Evolutionary conservation across 1,140 invertebrate species (phyloP), one percentile per base, ranked within the genome.

Genomic region (Chrysomallon squamiferum): DNA sequence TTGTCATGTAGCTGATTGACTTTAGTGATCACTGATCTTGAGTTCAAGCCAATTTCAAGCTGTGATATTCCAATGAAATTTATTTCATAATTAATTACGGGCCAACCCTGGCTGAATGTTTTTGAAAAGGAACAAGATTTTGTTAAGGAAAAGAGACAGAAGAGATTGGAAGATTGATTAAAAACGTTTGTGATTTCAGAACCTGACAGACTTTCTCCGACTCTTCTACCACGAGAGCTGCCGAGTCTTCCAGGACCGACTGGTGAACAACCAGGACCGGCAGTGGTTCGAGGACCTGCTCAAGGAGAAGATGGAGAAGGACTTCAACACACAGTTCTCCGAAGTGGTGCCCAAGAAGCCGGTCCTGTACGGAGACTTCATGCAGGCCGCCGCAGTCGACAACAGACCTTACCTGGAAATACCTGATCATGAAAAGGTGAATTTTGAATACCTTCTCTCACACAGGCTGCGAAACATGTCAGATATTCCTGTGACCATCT

Each of bases 311-410:
- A 83, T 87, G 77, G 77, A 81, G 50, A 52, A 54, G 20, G 78
- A 84, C 65, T 87, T 86, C 68, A 65, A 76, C 5, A 71, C 76
- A 2, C 71, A 80, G 9, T 76, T 78, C 63, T 73, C 75, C 6
- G 80, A 86, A 20, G 85, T 86, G 5, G 67, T 86, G n/a, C 70
- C 66, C n/a, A 66, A 64, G 50, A 72, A 79, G n/a, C 79, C 83
- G 6, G 58, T 86, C 87, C 91, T 87, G 9, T 87, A 78, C 71
- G 84, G 81, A 15, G 85, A 87, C 63, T 84, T 86, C 61, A 72
- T 85, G 67, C 68, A 79, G 11, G 41, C 64, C 33, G 74, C 63
- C 54, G 66, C 58, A 4, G 71, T 75, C 3, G 83, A 84, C 54
- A 76, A 74, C 62, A 80, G 79, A 59, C 71, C 73, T 3, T 87